Conservation (phyloP, 2,888 invertebrate species). For the Neoascia interrupta region DNA sequence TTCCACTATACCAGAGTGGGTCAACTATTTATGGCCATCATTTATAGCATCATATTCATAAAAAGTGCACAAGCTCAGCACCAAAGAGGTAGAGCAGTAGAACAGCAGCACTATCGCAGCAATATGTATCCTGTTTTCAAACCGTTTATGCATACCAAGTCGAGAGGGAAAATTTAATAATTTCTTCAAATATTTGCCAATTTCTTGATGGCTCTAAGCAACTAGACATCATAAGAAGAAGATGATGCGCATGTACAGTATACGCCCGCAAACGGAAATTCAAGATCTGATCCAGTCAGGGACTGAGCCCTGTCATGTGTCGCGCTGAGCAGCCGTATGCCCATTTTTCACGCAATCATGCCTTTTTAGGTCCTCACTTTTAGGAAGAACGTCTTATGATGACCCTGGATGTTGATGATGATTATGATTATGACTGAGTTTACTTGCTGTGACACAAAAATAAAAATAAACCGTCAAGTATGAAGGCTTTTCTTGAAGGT, state of each 20-base stretch:
- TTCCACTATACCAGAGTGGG: no score
- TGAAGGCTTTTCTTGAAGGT: no score
- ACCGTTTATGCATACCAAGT: not conserved
- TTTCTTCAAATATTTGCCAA: conserved; percentile 68
- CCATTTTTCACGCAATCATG: conserved; percentile 29
- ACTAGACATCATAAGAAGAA: conserved; percentile 53
- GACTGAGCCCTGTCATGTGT: conserved; percentile 7
- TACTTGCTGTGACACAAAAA: conserved; percentile 42
- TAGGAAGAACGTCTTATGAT: conserved; percentile 26
- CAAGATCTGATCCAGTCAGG: conserved; percentile 29
- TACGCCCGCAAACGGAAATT: conserved; percentile 45
- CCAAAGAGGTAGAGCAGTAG: no score
- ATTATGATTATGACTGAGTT: conserved; percentile 60
- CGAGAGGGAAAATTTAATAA: conserved; percentile 65
- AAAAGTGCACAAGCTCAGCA: no score
- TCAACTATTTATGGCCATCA: no score
- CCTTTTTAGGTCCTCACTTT: conserved; percentile 3
- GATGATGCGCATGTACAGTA: no score
- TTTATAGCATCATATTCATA: no score
- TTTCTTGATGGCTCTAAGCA: no score
- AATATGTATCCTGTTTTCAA: no score
- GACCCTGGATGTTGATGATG: conserved; percentile 47
- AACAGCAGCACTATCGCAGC: no score
- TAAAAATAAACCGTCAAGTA: no score
- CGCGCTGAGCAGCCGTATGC: no score